Percentiles rank a stretch among this genome's conserved stretches.
phyloP scores from a whole-genome alignment of 2,888 invertebrate species.

The Morpho deidamia region DNA sequence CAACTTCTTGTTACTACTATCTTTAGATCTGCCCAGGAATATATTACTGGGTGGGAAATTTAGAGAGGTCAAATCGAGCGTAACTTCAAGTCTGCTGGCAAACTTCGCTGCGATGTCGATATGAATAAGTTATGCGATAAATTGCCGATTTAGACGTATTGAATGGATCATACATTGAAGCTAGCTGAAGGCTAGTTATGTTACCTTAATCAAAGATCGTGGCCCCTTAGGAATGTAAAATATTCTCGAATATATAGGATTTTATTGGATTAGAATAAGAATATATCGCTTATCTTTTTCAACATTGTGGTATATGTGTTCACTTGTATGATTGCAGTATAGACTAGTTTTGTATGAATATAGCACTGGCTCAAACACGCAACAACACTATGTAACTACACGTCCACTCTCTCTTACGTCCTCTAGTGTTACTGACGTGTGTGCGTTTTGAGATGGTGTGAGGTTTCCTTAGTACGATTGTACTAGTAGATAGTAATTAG shows the following conservation, averaged over 20 bases:
- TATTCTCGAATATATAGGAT: background rate
- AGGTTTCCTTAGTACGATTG: too few species aligned
- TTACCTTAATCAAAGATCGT: background rate
- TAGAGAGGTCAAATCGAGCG: slow-evolving; percentile 4
- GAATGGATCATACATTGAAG: background rate
- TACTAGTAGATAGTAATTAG: too few species aligned
- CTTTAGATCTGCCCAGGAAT: background rate
- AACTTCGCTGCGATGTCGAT: slow-evolving; percentile 7
- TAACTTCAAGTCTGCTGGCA: slow-evolving; percentile 1
- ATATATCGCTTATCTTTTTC: too few species aligned
- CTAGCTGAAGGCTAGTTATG: background rate
- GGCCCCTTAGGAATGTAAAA: background rate
- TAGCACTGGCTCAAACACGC: too few species aligned
- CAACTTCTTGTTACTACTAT: background rate
- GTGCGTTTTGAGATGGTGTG: too few species aligned
- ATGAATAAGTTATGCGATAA: slow-evolving; percentile 10
- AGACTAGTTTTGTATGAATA: too few species aligned
- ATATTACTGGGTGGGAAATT: slow-evolving; percentile 1
- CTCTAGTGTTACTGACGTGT: too few species aligned
- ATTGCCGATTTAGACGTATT: background rate
- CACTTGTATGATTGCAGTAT: too few species aligned
- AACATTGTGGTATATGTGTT: too few species aligned
- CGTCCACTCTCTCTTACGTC: too few species aligned
- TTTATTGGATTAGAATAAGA: background rate
- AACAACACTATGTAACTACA: too few species aligned